Evolutionary conservation across 2,797 vertebrate species (phyloP).

Genomic region (Ciconia nigra): DNA sequence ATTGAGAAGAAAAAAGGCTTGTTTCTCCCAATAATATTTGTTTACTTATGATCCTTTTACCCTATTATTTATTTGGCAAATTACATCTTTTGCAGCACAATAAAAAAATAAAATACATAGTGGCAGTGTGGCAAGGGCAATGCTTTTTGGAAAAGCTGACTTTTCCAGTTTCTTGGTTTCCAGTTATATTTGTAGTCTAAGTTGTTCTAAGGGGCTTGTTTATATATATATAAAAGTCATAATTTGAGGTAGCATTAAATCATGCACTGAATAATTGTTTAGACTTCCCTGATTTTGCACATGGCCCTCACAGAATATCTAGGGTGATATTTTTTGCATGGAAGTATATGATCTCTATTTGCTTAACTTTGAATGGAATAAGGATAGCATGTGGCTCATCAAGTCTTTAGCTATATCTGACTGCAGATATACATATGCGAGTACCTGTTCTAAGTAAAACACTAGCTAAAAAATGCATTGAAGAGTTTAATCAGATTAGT

Average conservation of each 20-base stretch:
- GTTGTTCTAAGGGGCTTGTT: background rate
- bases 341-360: background rate
- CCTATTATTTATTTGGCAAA: background rate
- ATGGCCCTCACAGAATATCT: background rate
- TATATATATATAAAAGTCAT: background rate
- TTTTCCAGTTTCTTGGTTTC: background rate
- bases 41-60: background rate
- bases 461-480: background rate
- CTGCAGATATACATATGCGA: rapidly evolving
- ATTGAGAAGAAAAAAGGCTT: background rate
- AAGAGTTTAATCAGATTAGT: background rate
- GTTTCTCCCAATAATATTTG: background rate
- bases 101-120: background rate
- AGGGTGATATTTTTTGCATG: background rate
- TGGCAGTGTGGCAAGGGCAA: background rate
- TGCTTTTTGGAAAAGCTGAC: background rate
- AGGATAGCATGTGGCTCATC: background rate
- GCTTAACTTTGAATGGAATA: background rate
- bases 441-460: background rate
- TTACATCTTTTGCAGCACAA: background rate
- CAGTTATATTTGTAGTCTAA: background rate
- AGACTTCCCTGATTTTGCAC: background rate
- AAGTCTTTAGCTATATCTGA: background rate
- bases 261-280: background rate
- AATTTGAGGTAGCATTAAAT: background rate